Evolutionary conservation across 2,888 invertebrate species (phyloP), one percentile per base, ranked within the genome.

Genomic region (Parasteatoda lunata): DNA sequence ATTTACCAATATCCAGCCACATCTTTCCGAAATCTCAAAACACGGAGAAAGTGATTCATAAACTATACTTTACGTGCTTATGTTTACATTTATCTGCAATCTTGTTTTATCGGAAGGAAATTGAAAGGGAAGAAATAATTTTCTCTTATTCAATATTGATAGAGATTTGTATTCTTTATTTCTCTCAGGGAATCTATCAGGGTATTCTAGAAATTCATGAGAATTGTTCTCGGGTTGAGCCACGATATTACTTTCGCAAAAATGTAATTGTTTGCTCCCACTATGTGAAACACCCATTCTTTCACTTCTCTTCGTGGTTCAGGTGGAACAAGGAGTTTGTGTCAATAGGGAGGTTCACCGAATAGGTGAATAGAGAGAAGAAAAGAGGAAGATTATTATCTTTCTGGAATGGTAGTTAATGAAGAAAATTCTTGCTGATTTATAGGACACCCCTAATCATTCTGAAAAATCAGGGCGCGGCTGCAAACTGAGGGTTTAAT

Each of bases 361-460:
- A 13, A 59, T 13, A 59, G 59, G n/a, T n/a, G 9, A 59, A 59
- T 9, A 59, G 59, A 59, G 59, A 59, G n/a, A n/a, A 6, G 59
- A n/a, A 59, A 13, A 59, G 9, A n/a, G n/a, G 66, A 69, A 52
- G 80, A 80, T 80, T 80, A 80, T 72, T 80, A 80, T 72, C 80
- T 48, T 59, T 59, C 49, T 59, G 65, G 68, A 15, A 48, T 49
- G 80, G 52, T 64, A 72, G 65, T 80, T 80, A 80, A 80, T 80
- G 80, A 80, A 80, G 71, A 66, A 65, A 65, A 72, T 72, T 45
- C 80, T 48, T 30, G 15, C 49, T 80, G 72, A 80, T 80, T 80
- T 80, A 80, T 80, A 52, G 66, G 72, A 13, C 66, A 15, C 48
- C 51, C 72, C 80, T 52, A 72, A 72, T 79, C 78, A 66, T 45